phyloP scores from a whole-genome alignment of 2,888 invertebrate species.

The Plebejus anna region DNA sequence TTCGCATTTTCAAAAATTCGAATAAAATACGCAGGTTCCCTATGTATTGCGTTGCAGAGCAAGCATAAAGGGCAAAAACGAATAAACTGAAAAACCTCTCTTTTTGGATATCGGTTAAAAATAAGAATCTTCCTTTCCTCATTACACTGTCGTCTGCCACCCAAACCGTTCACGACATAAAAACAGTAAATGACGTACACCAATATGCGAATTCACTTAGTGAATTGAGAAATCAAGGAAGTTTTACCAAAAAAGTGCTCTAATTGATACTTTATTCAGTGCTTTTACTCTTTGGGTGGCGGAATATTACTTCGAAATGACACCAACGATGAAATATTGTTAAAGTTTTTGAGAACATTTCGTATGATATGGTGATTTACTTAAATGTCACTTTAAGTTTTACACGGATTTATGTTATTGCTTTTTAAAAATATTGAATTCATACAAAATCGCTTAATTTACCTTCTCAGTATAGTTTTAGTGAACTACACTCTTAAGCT shows the following conservation, averaged over 20 bases:
- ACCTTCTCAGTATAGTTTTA: no score
- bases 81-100: no score
- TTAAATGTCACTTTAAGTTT: conserved; percentile 3
- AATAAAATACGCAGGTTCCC: no score
- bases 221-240: conserved; percentile 74
- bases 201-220: conserved; percentile 67
- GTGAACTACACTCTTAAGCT: no score
- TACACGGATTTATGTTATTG: background rate
- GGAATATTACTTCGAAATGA: conserved; percentile 61
- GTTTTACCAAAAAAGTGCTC: conserved; percentile 64
- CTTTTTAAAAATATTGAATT: background rate
- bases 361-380: conserved; percentile 29
- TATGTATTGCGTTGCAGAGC: no score
- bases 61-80: no score
- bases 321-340: conserved; percentile 55
- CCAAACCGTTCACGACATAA: conserved; percentile 66
- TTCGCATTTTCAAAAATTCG: no score
- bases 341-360: conserved; percentile 44
- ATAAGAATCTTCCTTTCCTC: conserved; percentile 70
- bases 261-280: conserved; percentile 77
- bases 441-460: no score
- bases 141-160: conserved; percentile 75
- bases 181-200: conserved; percentile 74
- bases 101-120: conserved; percentile 34
- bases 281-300: conserved; percentile 72